phyloP scores from a whole-genome alignment of 2,113 vertebrate species.

The Cynocephalus volans region DNA sequence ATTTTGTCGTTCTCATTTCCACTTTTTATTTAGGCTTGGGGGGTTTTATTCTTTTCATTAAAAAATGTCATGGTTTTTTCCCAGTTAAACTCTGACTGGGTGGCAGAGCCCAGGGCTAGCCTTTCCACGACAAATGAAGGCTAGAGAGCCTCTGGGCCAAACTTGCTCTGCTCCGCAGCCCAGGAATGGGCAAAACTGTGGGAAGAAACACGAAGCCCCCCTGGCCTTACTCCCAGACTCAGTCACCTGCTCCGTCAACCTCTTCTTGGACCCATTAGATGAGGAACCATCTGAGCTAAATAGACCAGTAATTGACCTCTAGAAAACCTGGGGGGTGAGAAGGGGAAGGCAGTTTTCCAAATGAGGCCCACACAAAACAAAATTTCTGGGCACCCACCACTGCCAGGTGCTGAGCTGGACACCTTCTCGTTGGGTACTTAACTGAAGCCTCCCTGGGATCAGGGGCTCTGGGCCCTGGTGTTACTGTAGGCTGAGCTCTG shows the following conservation, averaged over 20 bases:
- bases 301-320: not conserved
- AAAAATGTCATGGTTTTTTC: slow-evolving; percentile 60
- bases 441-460: not conserved
- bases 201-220: not conserved
- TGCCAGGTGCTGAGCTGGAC: not conserved
- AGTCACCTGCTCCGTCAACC: not conserved
- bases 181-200: not conserved
- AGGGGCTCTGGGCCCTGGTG: not conserved
- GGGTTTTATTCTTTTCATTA: slow-evolving; percentile 62
- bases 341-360: not conserved
- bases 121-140: slow-evolving; percentile 6
- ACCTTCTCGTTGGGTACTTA: not conserved
- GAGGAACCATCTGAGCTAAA: not conserved
- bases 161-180: not conserved
- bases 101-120: slow-evolving; percentile 31
- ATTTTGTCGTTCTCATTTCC: slow-evolving; percentile 68
- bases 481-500: not conserved
- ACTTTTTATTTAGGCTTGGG: slow-evolving; percentile 68
- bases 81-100: slow-evolving; percentile 71
- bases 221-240: not conserved
- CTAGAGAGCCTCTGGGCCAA: not conserved
- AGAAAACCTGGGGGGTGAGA: not conserved
- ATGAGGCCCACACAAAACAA: not conserved
- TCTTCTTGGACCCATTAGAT: not conserved
- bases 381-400: not conserved